Base-by-base conservation (phyloP, 2,888 invertebrate species). In the Megastigmus dorsalis region DNA sequence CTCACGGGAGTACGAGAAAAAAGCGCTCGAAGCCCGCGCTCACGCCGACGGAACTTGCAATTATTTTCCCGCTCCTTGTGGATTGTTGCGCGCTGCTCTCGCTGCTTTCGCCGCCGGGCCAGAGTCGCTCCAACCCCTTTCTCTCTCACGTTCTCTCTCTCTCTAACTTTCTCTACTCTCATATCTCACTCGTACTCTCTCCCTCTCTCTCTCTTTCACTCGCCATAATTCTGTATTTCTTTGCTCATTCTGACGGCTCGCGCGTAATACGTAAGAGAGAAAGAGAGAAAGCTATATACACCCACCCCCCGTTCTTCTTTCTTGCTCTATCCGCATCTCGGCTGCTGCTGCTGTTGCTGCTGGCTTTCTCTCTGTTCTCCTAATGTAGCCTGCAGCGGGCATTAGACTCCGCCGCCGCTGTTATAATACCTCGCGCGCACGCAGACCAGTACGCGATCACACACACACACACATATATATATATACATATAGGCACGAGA, bases 61-160 rank as follows among this genome's bases (percentile, higher is more conserved):
- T 87, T 87, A 87, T 87, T 87, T 87, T 86, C 84, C 81, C 85
- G 81, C 82, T 82, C 84, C 83, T 84, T 82, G 82, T 84, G 82
- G 82, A 87, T 86, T 86, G 85, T 87, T 84, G 83, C 84, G 80
- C 80, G 80, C 82, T 81, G 82, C 85, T 84, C 83, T 84, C 83
- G 13, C 55, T 55, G 57, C 71, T 71, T 71, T 71, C 33, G 55
- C 74, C 67, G 70, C 23, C 60, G 43, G 72, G 36, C 76, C 74
- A 75, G 67, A 67, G 69, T 41, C 63, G 43, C 45, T 41, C 26
- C 36, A 48, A 26, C 57, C 71, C 36, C 10, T 54, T 36, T 20
- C 54, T 62, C 52, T 38, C 74, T 48, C 20, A 43, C 69, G 73
- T 65, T 74, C 41, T 70, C 57, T 68, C 55, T 75, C 74, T 73